Conservation (phyloP, 1,140 invertebrate genomes). For the Saccostrea cuccullata region DNA sequence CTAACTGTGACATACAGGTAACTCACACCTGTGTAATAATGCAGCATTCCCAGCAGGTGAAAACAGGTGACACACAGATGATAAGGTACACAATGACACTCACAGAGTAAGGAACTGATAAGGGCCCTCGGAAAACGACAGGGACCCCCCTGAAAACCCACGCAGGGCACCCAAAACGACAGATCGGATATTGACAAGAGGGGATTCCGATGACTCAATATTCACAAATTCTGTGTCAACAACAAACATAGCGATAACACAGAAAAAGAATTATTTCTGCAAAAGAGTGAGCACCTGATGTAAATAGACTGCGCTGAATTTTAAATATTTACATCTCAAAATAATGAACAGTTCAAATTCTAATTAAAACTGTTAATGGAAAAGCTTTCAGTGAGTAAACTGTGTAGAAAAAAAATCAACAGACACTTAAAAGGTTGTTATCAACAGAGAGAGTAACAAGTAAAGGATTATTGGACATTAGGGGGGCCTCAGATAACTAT, state of each 20-base stretch:
- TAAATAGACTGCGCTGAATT: not conserved
- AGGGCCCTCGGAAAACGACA: conserved; percentile 3
- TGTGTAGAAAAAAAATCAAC: not conserved
- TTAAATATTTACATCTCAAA: conserved; percentile 13
- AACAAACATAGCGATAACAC: not conserved
- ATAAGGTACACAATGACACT: not conserved
- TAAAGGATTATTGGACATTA: conserved; percentile 10
- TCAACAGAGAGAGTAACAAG: conserved; percentile 1
- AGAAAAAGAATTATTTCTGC: not conserved
- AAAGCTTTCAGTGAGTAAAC: conserved; percentile 1
- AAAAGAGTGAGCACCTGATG: not conserved
- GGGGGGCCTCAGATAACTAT: not conserved
- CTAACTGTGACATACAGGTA: not conserved
- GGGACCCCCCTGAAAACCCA: not conserved
- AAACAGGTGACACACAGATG: conserved; percentile 13
- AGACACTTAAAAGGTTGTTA: not conserved
- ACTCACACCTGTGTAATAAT: not conserved
- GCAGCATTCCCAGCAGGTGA: not conserved
- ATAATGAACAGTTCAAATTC: conserved; percentile 15
- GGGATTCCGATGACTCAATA: not conserved
- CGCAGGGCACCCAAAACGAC: not conserved
- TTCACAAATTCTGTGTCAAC: not conserved
- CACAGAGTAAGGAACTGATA: conserved; percentile 11
- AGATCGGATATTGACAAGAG: conserved; percentile 20
- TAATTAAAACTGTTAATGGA: conserved; percentile 11